These are phyloP conservation scores for Chalcosyrphus nemorum DNA, from an alignment of 2,888 invertebrate genomes.

Conservation along the genomic window DNA sequence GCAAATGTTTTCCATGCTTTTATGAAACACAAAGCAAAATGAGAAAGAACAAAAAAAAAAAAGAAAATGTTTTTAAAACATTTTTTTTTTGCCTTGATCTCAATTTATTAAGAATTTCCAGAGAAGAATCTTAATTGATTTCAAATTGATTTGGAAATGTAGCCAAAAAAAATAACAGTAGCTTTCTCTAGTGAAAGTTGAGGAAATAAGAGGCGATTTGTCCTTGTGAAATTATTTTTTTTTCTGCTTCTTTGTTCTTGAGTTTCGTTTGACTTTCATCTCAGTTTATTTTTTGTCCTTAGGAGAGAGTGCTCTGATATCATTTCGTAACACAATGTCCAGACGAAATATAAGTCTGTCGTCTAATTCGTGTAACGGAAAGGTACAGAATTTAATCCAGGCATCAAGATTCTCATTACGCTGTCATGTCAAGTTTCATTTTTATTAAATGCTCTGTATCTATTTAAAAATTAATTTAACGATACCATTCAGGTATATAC, in stretches of 20 bases:
- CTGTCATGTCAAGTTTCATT: neutral
- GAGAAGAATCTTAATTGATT: constrained; percentile 59
- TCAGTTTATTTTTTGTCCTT: constrained; percentile 4
- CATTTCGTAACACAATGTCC: constrained; percentile 1
- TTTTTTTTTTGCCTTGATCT: constrained; percentile 30
- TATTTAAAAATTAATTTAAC: neutral
- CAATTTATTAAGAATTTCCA: constrained; percentile 35
- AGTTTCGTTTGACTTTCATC: constrained; percentile 10
- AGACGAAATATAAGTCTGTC: constrained; percentile 11
- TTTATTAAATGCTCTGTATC: neutral
- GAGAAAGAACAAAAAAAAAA: too few species aligned
- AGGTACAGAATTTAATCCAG: constrained; percentile 5
- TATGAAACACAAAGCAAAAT: constrained; percentile 27
- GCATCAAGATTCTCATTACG: neutral
- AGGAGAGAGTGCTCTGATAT: neutral
- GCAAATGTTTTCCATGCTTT: constrained; percentile 42
- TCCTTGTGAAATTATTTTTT: constrained; percentile 41
- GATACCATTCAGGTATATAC: neutral
- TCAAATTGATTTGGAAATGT: constrained; percentile 48
- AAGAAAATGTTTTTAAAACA: neutral
- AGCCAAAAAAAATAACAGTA: constrained; percentile 10
- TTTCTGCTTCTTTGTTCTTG: constrained; percentile 6
- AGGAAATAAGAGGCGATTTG: constrained; percentile 35
- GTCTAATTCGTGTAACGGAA: neutral
- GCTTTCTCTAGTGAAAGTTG: constrained; percentile 2